Conservation (phyloP, 2,797 vertebrate species). For the Knipowitschia caucasica region DNA sequence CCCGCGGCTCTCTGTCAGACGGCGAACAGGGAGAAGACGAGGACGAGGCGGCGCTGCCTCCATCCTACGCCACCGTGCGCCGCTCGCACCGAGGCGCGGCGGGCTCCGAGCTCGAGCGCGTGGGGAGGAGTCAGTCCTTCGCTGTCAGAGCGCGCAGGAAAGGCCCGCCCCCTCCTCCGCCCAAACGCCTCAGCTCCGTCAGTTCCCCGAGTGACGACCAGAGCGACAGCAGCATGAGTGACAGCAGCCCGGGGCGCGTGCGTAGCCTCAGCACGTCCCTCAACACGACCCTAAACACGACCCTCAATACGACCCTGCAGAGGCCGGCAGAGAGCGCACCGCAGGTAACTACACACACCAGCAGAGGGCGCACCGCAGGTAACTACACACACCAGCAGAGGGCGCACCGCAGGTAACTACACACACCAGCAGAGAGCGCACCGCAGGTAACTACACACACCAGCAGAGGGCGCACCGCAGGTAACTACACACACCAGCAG, state of each 20-base stretch:
- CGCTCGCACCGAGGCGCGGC: conserved; percentile 74
- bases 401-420: too few species aligned
- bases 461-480: too few species aligned
- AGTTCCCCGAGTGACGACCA: conserved; percentile 64
- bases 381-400: too few species aligned
- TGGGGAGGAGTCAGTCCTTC: conserved; percentile 92
- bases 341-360: too few species aligned
- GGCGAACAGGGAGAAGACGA: conserved; percentile 86
- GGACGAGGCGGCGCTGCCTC: conserved; percentile 27
- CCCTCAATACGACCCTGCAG: conserved; percentile 67
- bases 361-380: too few species aligned
- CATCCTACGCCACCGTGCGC: conserved; percentile 89
- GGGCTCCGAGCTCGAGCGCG: conserved; percentile 62
- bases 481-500: too few species aligned
- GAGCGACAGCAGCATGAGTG: conserved; percentile 23
- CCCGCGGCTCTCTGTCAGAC: conserved; percentile 85
- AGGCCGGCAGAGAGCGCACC: background rate
- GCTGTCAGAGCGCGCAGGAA: conserved; percentile 88
- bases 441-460: too few species aligned
- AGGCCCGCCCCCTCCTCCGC: conserved; percentile 88
- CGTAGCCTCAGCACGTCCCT: too few species aligned
- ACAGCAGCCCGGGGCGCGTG: conserved; percentile 63
- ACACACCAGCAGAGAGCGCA: too few species aligned
- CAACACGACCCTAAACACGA: conserved; percentile 71
- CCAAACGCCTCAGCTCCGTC: conserved; percentile 92